These are phyloP conservation scores for Peromyscus californicus DNA, from an alignment of 2,113 vertebrate species.

Conservation along the genomic window DNA sequence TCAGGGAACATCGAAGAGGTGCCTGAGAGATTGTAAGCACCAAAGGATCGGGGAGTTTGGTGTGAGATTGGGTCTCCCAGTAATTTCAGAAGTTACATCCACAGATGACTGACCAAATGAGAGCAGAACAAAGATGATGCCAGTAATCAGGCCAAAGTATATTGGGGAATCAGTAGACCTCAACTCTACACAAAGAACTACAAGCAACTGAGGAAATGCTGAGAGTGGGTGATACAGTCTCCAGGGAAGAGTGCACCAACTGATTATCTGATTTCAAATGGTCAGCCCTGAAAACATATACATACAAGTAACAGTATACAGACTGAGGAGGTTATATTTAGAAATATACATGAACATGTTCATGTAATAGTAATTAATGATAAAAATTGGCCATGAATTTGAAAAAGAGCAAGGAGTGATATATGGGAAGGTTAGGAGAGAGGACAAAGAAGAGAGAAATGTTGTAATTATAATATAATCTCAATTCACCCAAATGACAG, in stretches of 20 bases:
- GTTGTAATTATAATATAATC: background rate
- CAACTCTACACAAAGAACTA: background rate
- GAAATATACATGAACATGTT: background rate
- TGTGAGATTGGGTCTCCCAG: background rate
- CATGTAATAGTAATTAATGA: background rate
- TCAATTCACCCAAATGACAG: background rate
- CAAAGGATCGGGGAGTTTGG: background rate
- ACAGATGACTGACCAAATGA: background rate
- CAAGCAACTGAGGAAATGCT: background rate
- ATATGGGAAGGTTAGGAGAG: background rate
- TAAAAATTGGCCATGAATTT: background rate
- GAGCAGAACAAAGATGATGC: background rate
- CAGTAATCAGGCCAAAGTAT: background rate
- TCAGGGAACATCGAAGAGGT: background rate
- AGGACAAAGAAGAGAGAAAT: background rate
- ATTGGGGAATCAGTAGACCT: background rate
- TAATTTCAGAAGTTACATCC: background rate
- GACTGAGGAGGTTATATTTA: background rate
- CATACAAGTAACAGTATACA: background rate
- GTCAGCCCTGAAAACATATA: background rate
- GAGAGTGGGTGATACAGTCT: background rate
- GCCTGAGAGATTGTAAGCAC: background rate
- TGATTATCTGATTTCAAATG: background rate
- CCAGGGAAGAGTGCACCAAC: background rate
- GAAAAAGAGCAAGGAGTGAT: background rate